Conservation (phyloP, 1,140 invertebrate species). For the Monochamus saltuarius region DNA sequence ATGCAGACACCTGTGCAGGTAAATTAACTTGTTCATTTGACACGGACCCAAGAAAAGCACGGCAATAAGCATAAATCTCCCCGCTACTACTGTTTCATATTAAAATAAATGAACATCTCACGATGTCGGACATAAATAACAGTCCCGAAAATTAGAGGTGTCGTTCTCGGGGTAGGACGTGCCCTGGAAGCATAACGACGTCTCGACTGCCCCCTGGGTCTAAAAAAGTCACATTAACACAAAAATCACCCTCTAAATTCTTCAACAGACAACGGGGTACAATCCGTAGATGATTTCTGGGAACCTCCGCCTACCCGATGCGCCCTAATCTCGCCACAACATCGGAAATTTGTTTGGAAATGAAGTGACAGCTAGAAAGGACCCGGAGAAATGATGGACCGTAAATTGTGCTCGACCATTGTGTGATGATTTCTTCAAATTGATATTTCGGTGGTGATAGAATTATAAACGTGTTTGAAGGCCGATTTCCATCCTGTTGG, state of each 20-base stretch:
- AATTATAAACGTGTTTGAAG: too few species aligned
- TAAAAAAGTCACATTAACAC: conserved; percentile 23
- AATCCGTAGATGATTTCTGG: conserved; percentile 20
- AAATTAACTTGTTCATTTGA: conserved; percentile 14
- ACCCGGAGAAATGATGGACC: conserved; percentile 13
- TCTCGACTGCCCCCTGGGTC: conserved; percentile 23
- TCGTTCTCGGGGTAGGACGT: conserved; percentile 9
- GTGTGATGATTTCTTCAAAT: conserved; percentile 20
- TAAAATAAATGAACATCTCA: conserved; percentile 11
- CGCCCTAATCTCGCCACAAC: conserved; percentile 25
- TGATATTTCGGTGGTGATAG: neutral
- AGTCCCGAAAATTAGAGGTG: conserved; percentile 1
- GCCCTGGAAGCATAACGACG: conserved; percentile 21
- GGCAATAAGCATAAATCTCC: conserved; percentile 4
- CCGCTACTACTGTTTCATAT: conserved; percentile 15
- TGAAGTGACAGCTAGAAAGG: conserved; percentile 3
- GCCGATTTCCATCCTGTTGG: too few species aligned
- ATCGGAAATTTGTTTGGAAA: conserved; percentile 23
- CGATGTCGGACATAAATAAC: conserved; percentile 2
- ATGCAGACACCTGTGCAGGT: neutral
- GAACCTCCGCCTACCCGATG: conserved; percentile 19
- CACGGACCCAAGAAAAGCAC: neutral
- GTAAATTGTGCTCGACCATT: conserved; percentile 15
- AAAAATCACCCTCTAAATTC: conserved; percentile 26
- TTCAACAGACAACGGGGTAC: conserved; percentile 3